Base-by-base conservation (phyloP, 1,140 invertebrate genomes). In the Lucilia sericata region DNA sequence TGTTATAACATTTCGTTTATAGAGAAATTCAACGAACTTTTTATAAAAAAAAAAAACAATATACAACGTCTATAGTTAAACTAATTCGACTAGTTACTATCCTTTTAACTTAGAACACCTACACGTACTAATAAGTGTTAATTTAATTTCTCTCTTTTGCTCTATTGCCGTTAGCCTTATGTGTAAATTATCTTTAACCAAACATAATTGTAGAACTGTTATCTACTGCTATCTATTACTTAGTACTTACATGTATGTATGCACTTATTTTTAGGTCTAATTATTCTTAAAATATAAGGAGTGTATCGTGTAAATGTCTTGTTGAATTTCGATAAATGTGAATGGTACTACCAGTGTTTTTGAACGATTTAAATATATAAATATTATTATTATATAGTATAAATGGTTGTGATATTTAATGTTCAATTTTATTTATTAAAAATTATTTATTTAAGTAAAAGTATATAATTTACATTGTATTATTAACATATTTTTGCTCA, bases 1-100 rank as follows among this genome's bases (percentile, higher is more conserved):
- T 0, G 88, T 86, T 42, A 90, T 90, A 51, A 88, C 88, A 47
- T 90, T 90, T 86, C 84, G 86, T 47, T 85, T 90, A 30, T 82
- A 60, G 36, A 19, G 13, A 25, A 83, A 42, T 83, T 42, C 42
- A 42, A 42, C 42, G 42, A 42, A 42, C 7, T 42, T 42, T 42
- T 42, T 7, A 0, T 42, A 2, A 10, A 8, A 42, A 42, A 42
- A 5, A 8, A 42, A 42, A 42, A 42, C 7, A 42, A 42, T 10
- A 42, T 42, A 42, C 42, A 42, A 8, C 5, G 7, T 42, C 0
- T 42, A 42, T 10, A 42, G 42, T 3, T 42, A 42, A 7, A 42
- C 42, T 42, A 8, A 42, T 5, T 3, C 42, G 2, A 3, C 42
- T 42, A 42, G 42, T 42, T 3, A n/a, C 51, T 17, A 8, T 10